A percentile compares a stretch with the other conserved stretches of the same genome.
phyloP scores from a whole-genome alignment of 2,797 vertebrate species.

The Channa striata region DNA sequence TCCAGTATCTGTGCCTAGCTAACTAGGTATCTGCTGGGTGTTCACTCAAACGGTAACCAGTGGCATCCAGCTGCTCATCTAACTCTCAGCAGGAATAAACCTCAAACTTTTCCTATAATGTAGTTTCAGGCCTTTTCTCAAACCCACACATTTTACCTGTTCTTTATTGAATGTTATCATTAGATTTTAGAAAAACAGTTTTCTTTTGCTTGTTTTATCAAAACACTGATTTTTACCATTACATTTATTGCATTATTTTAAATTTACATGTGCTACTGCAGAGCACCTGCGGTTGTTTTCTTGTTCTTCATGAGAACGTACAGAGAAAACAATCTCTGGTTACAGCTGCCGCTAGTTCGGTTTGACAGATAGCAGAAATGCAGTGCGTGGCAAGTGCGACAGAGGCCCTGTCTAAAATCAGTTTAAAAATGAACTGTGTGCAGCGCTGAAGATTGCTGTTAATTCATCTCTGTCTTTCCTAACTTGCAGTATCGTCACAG shows the following conservation, averaged over 20 bases:
- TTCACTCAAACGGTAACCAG: neutral
- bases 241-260: neutral
- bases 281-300: neutral
- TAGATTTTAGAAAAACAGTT: neutral
- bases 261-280: neutral
- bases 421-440: neutral
- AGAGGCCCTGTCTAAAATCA: slow-evolving; percentile 2
- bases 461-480: slow-evolving; percentile 5
- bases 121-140: neutral
- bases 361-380: neutral
- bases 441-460: neutral
- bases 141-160: neutral
- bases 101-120: neutral
- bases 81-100: no score
- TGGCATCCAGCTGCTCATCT: neutral
- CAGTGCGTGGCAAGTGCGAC: slow-evolving; percentile 1
- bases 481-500: slow-evolving; percentile 92
- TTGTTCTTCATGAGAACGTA: neutral
- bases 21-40: neutral
- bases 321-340: neutral
- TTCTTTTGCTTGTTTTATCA: neutral
- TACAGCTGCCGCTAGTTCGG: neutral
- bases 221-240: neutral
- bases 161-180: no score
- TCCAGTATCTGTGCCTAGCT: neutral